Conservation (phyloP, 2,888 invertebrate genomes). For the Lepidocyrtinus sp. region DNA sequence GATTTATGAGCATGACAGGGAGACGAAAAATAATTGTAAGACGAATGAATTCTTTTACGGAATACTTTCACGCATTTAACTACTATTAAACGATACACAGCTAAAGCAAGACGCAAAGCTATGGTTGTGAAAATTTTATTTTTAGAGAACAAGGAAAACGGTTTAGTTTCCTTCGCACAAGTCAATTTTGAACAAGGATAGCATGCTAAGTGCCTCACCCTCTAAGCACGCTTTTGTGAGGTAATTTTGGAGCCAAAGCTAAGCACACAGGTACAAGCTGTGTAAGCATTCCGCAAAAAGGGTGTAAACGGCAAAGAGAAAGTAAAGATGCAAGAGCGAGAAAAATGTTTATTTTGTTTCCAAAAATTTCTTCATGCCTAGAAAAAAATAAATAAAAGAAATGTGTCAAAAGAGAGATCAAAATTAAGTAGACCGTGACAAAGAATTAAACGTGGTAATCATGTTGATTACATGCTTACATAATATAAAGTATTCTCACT, state of each 20-base stretch:
- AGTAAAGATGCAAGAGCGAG: neutral
- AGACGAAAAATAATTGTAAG: constrained; percentile 15
- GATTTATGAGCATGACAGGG: constrained; percentile 47
- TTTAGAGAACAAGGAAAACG: constrained; percentile 24
- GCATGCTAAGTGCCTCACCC: constrained; percentile 44
- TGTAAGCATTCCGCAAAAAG: too few relatives aligned
- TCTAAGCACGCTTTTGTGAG: constrained; percentile 1
- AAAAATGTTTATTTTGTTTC: constrained; percentile 14
- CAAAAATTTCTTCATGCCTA: constrained; percentile 37
- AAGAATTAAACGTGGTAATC: constrained; percentile 59
- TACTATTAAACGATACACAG: constrained; percentile 10
- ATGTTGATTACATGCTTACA: constrained; percentile 46
- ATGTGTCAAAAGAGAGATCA: constrained; percentile 56
- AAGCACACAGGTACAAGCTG: too few relatives aligned
- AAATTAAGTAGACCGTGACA: constrained; percentile 58
- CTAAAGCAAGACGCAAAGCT: too few relatives aligned
- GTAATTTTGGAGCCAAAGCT: too few relatives aligned
- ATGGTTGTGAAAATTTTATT: neutral
- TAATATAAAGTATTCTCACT: neutral
- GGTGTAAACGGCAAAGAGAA: too few relatives aligned
- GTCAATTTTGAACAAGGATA: constrained; percentile 31
- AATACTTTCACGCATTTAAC: neutral
- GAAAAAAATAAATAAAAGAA: constrained; percentile 36
- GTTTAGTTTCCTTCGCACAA: too few relatives aligned
- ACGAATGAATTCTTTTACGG: too few relatives aligned